These are phyloP conservation scores for Scolopax bukidnonensis DNA, from an alignment of 2,797 vertebrate species.

Conservation along the genomic window DNA sequence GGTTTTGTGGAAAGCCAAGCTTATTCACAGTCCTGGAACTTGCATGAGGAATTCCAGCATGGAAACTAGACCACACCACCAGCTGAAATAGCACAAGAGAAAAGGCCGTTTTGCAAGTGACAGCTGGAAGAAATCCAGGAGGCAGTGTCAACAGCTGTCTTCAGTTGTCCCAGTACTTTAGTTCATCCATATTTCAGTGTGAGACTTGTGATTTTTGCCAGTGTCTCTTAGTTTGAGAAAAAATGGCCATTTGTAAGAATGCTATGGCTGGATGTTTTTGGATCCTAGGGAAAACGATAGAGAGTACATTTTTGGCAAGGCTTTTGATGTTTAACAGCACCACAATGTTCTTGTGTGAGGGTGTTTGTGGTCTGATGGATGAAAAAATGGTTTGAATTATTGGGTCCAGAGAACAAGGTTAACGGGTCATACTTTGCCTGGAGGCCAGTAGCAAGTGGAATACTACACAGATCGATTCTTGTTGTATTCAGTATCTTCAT, in stretches of 20 bases:
- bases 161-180: background rate
- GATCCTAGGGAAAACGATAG: background rate
- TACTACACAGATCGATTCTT: background rate
- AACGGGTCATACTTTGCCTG: background rate
- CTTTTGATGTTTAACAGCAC: background rate
- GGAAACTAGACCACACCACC: background rate
- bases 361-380: background rate
- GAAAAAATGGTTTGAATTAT: background rate
- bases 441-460: background rate
- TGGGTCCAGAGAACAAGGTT: background rate
- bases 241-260: background rate
- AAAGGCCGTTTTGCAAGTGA: background rate
- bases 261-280: background rate
- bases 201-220: background rate
- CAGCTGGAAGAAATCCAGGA: constrained; percentile 6
- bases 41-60: background rate
- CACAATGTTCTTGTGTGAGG: background rate
- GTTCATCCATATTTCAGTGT: background rate
- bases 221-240: background rate
- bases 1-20: background rate
- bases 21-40: background rate
- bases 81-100: background rate
- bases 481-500: background rate
- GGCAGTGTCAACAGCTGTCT: constrained; percentile 16
- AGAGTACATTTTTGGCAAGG: background rate